Conservation (phyloP, 1,140 invertebrate genomes). For the Drosophila nigrodunni region DNA sequence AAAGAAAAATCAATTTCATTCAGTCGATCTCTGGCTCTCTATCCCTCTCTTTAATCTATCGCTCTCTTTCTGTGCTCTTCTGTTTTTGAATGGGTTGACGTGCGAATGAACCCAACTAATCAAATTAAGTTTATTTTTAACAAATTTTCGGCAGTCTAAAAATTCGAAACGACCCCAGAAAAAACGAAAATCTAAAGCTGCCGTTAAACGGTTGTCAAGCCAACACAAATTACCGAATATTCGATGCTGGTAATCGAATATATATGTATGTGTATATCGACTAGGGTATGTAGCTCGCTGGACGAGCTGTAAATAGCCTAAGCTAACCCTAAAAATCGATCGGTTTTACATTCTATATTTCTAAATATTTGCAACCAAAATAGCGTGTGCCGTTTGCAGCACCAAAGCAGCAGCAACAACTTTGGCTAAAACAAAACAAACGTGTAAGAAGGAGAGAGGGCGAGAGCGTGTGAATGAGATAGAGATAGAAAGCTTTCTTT, state of each 20-base stretch:
- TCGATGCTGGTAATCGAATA: constrained; percentile 82
- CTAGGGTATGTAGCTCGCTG: constrained; percentile 50
- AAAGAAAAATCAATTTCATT: constrained; percentile 74
- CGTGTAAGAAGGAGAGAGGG: constrained; percentile 1
- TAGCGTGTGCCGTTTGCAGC: constrained; percentile 58
- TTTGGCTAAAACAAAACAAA: constrained; percentile 24
- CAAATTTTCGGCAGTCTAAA: constrained; percentile 49
- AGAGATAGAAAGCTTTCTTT: constrained; percentile 69
- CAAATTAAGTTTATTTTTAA: constrained; percentile 76
- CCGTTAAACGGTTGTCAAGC: neutral
- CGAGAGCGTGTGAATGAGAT: constrained; percentile 17
- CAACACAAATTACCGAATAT: constrained; percentile 40
- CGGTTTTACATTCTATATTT: constrained; percentile 46
- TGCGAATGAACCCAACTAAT: constrained; percentile 77
- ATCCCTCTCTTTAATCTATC: neutral
- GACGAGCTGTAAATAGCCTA: constrained; percentile 71
- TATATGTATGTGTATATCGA: constrained; percentile 19
- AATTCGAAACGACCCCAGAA: constrained; percentile 18
- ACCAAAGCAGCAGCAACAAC: constrained; percentile 21
- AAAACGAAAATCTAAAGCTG: neutral
- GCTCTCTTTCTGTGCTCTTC: neutral
- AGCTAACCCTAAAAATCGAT: constrained; percentile 61
- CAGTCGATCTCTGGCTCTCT: constrained; percentile 27
- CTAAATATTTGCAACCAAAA: constrained; percentile 67
- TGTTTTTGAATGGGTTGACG: constrained; percentile 23